Evolutionary conservation across 2,797 vertebrate genomes (phyloP), one percentile per base, ranked within the genome.

Genomic region (Cirrhinus mrigala): DNA sequence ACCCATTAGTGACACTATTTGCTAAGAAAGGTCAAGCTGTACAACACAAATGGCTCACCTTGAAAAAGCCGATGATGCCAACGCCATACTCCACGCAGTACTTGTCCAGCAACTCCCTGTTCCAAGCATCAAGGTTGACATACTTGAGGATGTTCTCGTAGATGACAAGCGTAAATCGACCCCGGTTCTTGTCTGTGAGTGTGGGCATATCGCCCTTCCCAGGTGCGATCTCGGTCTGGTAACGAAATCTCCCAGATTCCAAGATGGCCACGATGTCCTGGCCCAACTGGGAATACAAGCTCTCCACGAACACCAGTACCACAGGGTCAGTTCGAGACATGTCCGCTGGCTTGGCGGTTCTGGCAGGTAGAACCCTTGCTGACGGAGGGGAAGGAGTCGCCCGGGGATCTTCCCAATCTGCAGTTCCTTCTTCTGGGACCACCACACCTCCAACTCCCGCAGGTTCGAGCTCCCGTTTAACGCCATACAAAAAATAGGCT

Each of bases 201-300:
- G 98, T 99, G 88, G 98, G 98, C 98, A 99, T 99, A 92, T 99
- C 98, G 8, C 98, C 98, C 90, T 99, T 99, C 48, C 98, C 98
- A 0, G 98, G 98, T 2, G 98, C 98, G 0, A 99, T 99, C 92
- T 99, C 98, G 0, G 98, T 98, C 91, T 97, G 96, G 92, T 99
- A 99, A 86, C 96, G 97, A 93, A 99, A 99, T 78, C 97, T 95
- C 48, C 97, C 97, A 0, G 98, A 99, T 94, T 99, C 98, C 94
- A 99, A 91, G 91, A 99, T 98, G 89, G 98, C 98, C 91, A 99
- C 97, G 0, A 99, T 99, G 92, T 99, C 98, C 94, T 99, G 98
- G 79, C 98, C 98, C 91, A 99, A 93, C 91, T 99, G 98, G 0
- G 98, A 99, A 93, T 99, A 99, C 84, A 98, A 97, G 92, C 98